Conservation (phyloP, 2,113 vertebrate genomes). For the Zeus faber region DNA sequence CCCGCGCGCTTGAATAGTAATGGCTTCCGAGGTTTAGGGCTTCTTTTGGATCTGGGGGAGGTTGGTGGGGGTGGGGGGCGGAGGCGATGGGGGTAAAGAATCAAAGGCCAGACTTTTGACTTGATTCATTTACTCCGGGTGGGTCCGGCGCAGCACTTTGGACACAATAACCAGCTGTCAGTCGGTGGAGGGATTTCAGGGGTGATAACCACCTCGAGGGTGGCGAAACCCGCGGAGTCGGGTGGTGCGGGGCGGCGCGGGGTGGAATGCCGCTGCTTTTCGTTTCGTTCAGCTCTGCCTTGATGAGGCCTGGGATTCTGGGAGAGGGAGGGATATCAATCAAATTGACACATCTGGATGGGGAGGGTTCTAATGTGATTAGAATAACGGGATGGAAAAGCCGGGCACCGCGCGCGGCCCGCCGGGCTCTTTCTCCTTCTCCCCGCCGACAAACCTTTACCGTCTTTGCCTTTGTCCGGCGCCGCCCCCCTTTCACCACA, state of each 20-base stretch:
- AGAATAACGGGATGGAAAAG: constrained; percentile 60
- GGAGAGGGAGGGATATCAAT: constrained; percentile 55
- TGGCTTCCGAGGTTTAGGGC: no score
- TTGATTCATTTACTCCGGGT: constrained; percentile 55
- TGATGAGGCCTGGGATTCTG: constrained; percentile 65
- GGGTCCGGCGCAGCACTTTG: constrained; percentile 55
- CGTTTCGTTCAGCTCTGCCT: constrained; percentile 35
- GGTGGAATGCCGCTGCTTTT: constrained; percentile 36
- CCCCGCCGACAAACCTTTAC: no score
- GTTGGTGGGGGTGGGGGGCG: no score
- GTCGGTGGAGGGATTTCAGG: constrained; percentile 56
- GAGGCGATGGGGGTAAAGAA: no score
- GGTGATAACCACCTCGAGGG: constrained; percentile 57
- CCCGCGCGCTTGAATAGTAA: no score
- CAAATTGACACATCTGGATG: constrained; percentile 51
- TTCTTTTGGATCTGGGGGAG: no score
- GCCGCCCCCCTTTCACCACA: constrained; percentile 20
- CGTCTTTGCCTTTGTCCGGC: constrained; percentile 28
- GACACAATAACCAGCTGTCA: constrained; percentile 62
- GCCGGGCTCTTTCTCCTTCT: constrained; percentile 11
- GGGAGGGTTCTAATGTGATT: constrained; percentile 59
- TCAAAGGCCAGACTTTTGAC: no score
- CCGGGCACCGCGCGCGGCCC: not conserved
- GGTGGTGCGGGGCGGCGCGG: constrained; percentile 34
- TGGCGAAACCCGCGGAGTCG: no score